Percentiles rank a stretch among this genome's conserved stretches.
Evolutionary conservation across 2,113 vertebrate species (phyloP).

Genomic region (Oreochromis niloticus): DNA sequence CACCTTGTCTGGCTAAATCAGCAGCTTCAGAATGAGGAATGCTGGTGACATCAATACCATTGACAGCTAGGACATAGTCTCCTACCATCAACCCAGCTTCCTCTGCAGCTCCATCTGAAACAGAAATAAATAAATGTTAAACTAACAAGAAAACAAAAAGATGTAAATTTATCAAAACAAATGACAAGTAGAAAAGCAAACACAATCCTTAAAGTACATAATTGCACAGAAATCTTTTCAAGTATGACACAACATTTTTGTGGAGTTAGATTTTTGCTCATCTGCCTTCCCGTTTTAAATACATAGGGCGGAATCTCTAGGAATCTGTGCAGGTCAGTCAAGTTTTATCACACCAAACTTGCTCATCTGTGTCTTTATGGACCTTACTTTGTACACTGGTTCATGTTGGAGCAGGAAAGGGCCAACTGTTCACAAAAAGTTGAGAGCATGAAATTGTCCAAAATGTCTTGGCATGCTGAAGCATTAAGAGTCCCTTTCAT

Average conservation of each 20-base stretch:
- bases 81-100: conserved; percentile 85
- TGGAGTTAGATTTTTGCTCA: background rate
- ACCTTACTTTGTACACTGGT: background rate
- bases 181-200: background rate
- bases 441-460: background rate
- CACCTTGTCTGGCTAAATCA: conserved; percentile 80
- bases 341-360: background rate
- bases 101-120: conserved; percentile 84
- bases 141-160: background rate
- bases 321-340: background rate
- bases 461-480: background rate
- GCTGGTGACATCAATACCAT: conserved; percentile 85
- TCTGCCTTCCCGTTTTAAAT: background rate
- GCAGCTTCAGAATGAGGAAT: conserved; percentile 85
- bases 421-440: background rate
- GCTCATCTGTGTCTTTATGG: background rate
- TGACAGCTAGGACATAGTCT: conserved; percentile 83
- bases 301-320: background rate
- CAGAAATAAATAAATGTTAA: background rate
- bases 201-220: background rate
- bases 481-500: background rate
- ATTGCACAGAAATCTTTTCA: rapidly evolving
- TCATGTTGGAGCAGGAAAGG: background rate
- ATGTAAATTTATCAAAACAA: background rate
- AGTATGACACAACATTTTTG: background rate